Conservation (phyloP, 1,140 invertebrate species). For the Conus betulinus region DNA sequence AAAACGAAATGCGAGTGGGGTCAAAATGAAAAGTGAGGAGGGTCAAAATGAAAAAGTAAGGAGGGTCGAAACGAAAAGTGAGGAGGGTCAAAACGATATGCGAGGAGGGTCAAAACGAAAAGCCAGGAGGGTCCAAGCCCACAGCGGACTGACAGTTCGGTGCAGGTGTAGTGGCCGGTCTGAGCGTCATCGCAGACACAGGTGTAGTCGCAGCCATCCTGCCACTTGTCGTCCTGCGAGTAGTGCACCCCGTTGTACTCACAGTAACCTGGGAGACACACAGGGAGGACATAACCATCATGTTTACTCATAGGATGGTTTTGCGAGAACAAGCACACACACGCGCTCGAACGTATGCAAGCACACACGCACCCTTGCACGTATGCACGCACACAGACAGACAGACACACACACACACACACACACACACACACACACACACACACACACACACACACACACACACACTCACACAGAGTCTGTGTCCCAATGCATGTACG, state of each 20-base stretch:
- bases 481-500: too few species aligned
- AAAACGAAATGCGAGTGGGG: too few species aligned
- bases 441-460: too few species aligned
- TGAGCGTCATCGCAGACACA: slow-evolving; percentile 61
- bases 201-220: slow-evolving; percentile 64
- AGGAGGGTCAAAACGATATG: too few species aligned
- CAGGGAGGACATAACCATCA: neutral
- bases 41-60: too few species aligned
- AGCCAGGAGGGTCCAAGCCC: too few species aligned
- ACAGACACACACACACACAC: neutral
- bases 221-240: slow-evolving; percentile 57
- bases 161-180: slow-evolving; percentile 56
- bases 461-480: too few species aligned
- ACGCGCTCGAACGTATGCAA: neutral
- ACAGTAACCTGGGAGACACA: slow-evolving; percentile 52
- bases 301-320: neutral
- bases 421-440: neutral
- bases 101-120: too few species aligned
- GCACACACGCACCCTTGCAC: slow-evolving; percentile 32
- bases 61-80: too few species aligned
- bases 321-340: neutral
- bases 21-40: too few species aligned
- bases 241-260: slow-evolving; percentile 62
- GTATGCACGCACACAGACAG: slow-evolving; percentile 12
- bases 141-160: slow-evolving; percentile 51